A percentile compares a stretch with the other conserved stretches of the same genome.
Evolutionary conservation across 2,888 invertebrate species (phyloP).

Genomic region (Limulus polyphemus): DNA sequence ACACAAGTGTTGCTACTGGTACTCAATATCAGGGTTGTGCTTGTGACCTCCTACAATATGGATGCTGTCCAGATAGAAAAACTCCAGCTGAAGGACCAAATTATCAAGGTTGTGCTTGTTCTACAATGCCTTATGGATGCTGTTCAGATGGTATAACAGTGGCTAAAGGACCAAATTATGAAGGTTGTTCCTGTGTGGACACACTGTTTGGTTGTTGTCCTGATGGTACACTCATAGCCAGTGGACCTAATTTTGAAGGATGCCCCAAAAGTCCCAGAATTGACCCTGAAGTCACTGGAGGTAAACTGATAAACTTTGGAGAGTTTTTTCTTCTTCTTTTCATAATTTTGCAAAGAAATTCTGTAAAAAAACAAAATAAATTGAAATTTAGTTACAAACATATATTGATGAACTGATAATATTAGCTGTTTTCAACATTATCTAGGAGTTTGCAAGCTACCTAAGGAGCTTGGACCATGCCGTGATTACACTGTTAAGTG

Average conservation of each 20-base stretch:
- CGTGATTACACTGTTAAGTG: conserved; percentile 68
- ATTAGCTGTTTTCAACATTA: background rate
- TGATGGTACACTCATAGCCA: conserved; percentile 62
- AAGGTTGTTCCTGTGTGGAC: conserved; percentile 39
- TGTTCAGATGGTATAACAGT: conserved; percentile 71
- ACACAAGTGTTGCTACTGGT: conserved; percentile 71
- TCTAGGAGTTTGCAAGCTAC: conserved; percentile 23
- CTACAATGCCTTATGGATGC: conserved; percentile 48
- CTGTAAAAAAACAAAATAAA: too few relatives aligned
- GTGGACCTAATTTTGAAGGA: conserved; percentile 70
- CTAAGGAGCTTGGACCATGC: conserved; percentile 42
- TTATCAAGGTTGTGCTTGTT: conserved; percentile 44
- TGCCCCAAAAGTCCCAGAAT: conserved; percentile 43
- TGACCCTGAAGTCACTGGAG: background rate
- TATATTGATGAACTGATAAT: too few relatives aligned
- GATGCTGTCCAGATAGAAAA: conserved; percentile 51
- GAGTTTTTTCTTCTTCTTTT: too few relatives aligned
- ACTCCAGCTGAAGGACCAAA: conserved; percentile 64
- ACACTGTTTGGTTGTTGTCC: conserved; percentile 72
- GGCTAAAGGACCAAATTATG: conserved; percentile 56
- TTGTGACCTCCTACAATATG: conserved; percentile 49
- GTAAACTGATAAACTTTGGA: background rate
- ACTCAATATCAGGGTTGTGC: conserved; percentile 36
- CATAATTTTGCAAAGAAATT: too few relatives aligned
- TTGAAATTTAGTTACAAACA: too few relatives aligned